These are phyloP conservation scores for Rhynchophorus ferrugineus DNA, from an alignment of 1,140 invertebrate species.

Conservation along the genomic window DNA sequence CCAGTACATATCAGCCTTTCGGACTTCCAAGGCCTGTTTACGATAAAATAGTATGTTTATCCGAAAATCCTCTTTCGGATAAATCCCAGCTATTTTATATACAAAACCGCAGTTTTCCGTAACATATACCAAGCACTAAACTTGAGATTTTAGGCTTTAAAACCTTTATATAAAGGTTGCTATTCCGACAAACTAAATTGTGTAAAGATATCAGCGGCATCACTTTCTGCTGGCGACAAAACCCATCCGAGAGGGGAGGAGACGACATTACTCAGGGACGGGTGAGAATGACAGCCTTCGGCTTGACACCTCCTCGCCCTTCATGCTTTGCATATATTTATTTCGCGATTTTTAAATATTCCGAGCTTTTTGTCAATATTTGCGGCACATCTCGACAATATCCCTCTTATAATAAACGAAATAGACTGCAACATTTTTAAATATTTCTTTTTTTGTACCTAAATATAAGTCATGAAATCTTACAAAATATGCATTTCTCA, in stretches of 20 bases:
- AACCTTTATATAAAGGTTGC: constrained; percentile 5
- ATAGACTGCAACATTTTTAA: too few species aligned
- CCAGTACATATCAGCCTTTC: background rate
- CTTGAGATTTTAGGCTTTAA: constrained; percentile 2
- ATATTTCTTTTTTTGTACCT: too few species aligned
- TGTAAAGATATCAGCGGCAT: constrained; percentile 3
- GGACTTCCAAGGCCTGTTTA: background rate
- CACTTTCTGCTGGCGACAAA: constrained; percentile 1
- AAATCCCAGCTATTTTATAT: background rate
- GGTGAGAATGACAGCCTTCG: background rate
- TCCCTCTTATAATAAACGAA: too few species aligned
- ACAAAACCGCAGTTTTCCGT: constrained; percentile 1
- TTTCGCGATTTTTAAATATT: background rate
- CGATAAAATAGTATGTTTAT: background rate
- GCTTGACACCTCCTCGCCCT: background rate
- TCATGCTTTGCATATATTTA: background rate
- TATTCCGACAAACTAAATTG: constrained; percentile 1
- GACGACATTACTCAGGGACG: background rate
- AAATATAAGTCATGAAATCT: too few species aligned
- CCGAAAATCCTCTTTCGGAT: background rate
- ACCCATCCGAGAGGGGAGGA: background rate
- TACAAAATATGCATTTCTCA: too few species aligned
- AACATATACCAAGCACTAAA: constrained; percentile 6
- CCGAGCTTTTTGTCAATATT: too few species aligned
- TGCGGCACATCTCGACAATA: too few species aligned